A percentile compares a stretch with the other conserved stretches of the same genome.
These are phyloP conservation scores for Leptopilina boulardi DNA, from an alignment of 1,140 invertebrate species.

Conservation along the genomic window DNA sequence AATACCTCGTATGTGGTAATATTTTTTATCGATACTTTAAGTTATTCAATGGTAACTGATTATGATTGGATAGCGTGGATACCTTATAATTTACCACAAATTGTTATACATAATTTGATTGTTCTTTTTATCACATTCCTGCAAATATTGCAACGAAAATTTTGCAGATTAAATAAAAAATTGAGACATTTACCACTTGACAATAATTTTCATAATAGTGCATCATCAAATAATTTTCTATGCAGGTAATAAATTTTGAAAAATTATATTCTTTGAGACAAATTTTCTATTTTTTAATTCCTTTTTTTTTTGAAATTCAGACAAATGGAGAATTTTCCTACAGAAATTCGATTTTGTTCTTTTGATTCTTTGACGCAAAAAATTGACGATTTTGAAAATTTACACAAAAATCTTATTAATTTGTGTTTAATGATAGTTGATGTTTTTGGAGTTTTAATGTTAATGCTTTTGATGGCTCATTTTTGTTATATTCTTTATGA, in stretches of 20 bases:
- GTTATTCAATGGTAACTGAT: neutral
- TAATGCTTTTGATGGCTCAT: neutral
- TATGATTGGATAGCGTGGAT: neutral
- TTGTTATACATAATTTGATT: neutral
- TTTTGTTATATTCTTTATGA: neutral
- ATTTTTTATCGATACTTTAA: neutral
- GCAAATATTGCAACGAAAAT: neutral
- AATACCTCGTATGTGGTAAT: neutral
- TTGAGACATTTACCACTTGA: neutral
- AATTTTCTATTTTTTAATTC: no score
- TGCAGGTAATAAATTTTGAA: neutral
- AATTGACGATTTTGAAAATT: neutral
- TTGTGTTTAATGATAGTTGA: neutral
- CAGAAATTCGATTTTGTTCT: neutral
- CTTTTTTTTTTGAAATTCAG: neutral
- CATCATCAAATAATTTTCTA: no score
- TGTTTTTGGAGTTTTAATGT: neutral
- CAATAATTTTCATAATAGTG: no score
- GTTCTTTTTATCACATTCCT: neutral
- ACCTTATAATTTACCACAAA: neutral
- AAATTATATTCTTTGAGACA: no score
- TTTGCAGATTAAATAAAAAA: neutral
- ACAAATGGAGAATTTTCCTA: no score
- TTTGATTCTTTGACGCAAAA: neutral
- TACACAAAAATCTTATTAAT: neutral